These are phyloP conservation scores for Cosmorhoe ocellata DNA, from an alignment of 2,888 invertebrate genomes.

Conservation along the genomic window DNA sequence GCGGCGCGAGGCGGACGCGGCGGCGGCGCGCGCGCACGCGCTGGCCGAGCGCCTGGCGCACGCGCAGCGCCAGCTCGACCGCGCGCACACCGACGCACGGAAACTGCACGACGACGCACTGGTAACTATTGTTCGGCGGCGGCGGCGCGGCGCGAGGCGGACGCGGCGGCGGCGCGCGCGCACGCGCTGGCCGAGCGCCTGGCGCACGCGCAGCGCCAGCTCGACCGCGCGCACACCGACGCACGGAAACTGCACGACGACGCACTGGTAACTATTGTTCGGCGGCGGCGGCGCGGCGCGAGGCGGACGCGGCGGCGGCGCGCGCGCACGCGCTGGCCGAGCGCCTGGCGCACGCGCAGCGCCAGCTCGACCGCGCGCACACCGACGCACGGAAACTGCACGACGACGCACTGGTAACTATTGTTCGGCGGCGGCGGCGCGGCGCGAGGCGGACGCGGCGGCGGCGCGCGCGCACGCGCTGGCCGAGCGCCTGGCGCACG, in stretches of 20 bases:
- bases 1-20: conserved; percentile 67
- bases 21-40: conserved; percentile 61
- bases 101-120: conserved; percentile 73
- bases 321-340: conserved; percentile 68
- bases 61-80: conserved; percentile 74
- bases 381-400: conserved; percentile 68
- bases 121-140: conserved; percentile 62
- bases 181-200: conserved; percentile 68
- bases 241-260: conserved; percentile 73
- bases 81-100: conserved; percentile 68
- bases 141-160: conserved; percentile 67
- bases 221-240: conserved; percentile 70
- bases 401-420: conserved; percentile 70
- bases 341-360: conserved; percentile 72
- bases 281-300: conserved; percentile 64
- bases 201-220: conserved; percentile 74
- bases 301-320: conserved; percentile 64
- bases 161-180: conserved; percentile 64
- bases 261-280: conserved; percentile 65
- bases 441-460: conserved; percentile 67
- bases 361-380: conserved; percentile 74
- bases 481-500: conserved; percentile 71
- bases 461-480: conserved; percentile 64
- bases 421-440: conserved; percentile 63
- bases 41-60: conserved; percentile 73